Base-by-base conservation (phyloP, 2,113 vertebrate species). In the Myodes glareolus region DNA sequence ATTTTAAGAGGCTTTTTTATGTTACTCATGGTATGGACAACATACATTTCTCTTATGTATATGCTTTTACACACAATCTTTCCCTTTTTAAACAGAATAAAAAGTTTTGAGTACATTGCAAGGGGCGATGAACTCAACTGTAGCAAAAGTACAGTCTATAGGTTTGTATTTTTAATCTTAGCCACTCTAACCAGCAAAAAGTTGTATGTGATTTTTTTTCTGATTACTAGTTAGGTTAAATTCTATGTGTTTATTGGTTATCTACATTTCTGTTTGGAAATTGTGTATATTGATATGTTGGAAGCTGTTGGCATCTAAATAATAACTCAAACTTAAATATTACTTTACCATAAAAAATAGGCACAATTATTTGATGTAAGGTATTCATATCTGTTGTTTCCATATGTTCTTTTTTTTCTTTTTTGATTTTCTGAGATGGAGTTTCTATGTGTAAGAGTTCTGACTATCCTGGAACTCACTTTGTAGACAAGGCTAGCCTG, bases 1-100 rank as follows among this genome's bases (percentile, higher is more conserved):
- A 87, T 85, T 96, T 95, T 90, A 95, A 89, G 27, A 95, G 29
- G 58, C 63, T 75, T 1, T 92, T 94, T 82, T 70, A 29, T 70
- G 42, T 84, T 85, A 42, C 88, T 13, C 55, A 42, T 42, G 6
- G 23, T 84, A 63, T 84, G n/a, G 55, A 65, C 6, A 85, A 45
- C 80, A 70, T 0, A 86, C 50, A 55, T 81, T 36, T 80, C 33
- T 81, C 33, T 81, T 81, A 80, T 12, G 16, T 55, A 12, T 81
- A n/a, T 81, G 14, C 50, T 36, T 80, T 36, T 0, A 55, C 45
- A 45, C 42, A 45, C 73, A 75, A 77, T 52, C 47, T 80, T 29
- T 23, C n/a, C 19, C 36, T 61, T 61, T 82, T 82, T 61, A 58
- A 61, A 39, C 25, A 82, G n/a, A 82, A 61, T 25, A n/a, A 39